A percentile compares a stretch with the other conserved stretches of the same genome.
These are phyloP conservation scores for Thera obeliscata DNA, from an alignment of 2,888 invertebrate species.

Conservation along the genomic window DNA sequence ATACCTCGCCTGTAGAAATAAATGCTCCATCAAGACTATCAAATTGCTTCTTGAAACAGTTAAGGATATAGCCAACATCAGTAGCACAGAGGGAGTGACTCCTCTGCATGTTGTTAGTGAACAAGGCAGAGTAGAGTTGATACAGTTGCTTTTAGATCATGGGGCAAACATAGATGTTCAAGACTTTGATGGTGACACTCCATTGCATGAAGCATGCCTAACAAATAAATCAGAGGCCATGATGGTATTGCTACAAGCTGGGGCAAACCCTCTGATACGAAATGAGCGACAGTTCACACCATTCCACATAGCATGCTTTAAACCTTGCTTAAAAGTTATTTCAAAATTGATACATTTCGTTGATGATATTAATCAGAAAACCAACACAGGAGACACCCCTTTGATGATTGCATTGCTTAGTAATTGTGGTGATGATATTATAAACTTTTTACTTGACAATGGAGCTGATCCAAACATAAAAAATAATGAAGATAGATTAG, in stretches of 20 bases:
- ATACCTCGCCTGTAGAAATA: constrained; percentile 72
- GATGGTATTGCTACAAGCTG: constrained; percentile 67
- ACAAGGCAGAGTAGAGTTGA: constrained; percentile 68
- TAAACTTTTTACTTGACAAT: constrained; percentile 66
- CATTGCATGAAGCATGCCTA: constrained; percentile 75
- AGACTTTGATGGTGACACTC: constrained; percentile 80
- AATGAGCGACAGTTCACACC: constrained; percentile 70
- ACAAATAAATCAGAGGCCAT: constrained; percentile 60
- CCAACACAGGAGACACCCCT: constrained; percentile 65
- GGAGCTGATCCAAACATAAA: constrained; percentile 72
- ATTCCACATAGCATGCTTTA: constrained; percentile 75
- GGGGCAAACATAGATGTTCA: constrained; percentile 72
- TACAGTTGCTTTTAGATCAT: constrained; percentile 69
- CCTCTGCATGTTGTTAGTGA: constrained; percentile 73
- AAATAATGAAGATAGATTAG: constrained; percentile 61
- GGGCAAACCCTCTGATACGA: constrained; percentile 68
- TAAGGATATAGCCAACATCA: constrained; percentile 71
- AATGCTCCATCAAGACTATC: constrained; percentile 64
- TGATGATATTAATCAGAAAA: constrained; percentile 65
- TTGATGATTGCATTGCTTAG: constrained; percentile 68
- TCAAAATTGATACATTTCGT: constrained; percentile 65
- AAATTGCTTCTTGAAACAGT: constrained; percentile 64
- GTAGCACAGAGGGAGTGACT: constrained; percentile 76
- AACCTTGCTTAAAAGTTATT: constrained; percentile 65
- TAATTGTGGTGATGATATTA: constrained; percentile 61